phyloP scores from a whole-genome alignment of 64 coral and sea anemone species.

The Acropora tenuis region DNA sequence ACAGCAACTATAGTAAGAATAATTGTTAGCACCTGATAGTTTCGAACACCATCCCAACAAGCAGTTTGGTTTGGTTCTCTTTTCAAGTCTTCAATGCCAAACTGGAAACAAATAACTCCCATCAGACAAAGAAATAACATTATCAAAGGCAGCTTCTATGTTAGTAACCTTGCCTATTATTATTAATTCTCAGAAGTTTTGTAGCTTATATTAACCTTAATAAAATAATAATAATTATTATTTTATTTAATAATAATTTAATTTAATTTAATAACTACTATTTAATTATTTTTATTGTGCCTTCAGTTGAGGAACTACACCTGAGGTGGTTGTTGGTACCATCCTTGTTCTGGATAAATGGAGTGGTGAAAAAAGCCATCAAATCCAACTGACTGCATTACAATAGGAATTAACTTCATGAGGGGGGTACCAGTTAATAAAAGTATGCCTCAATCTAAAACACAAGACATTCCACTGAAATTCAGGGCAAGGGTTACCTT shows the following conservation, averaged over 20 bases:
- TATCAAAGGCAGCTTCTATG: neutral
- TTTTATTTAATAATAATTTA: no score
- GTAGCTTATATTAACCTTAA: no score
- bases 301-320: no score
- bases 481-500: neutral
- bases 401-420: neutral
- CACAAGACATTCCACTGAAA: neutral
- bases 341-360: no score
- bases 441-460: no score
- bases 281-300: no score
- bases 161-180: neutral
- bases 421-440: no score
- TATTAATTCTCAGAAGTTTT: neutral
- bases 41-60: constrained; percentile 98
- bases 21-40: constrained; percentile 80
- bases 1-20: neutral
- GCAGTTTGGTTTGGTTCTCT: constrained; percentile 83
- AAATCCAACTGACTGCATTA: no score
- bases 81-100: constrained; percentile 99
- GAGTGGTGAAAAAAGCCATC: no score
- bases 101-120: constrained; percentile 29
- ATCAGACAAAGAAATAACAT: neutral
- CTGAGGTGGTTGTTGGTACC: no score
- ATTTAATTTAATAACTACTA: no score
- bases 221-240: no score